Conservation (phyloP, 1,140 invertebrate species). For the Psilanteris sp. region DNA sequence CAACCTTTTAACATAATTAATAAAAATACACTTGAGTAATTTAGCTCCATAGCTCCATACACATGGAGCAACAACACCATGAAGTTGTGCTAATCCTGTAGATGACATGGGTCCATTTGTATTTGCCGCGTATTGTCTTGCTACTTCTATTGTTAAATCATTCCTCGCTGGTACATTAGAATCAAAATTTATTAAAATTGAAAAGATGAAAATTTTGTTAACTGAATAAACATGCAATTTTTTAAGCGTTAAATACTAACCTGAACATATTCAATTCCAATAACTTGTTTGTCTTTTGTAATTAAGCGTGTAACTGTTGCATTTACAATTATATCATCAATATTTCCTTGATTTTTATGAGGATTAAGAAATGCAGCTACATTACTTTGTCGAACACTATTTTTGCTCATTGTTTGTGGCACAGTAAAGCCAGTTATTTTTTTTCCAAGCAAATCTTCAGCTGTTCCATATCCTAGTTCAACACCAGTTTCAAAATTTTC, state of each 20-base stretch:
- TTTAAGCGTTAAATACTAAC: too few species aligned
- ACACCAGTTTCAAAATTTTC: conserved; percentile 83
- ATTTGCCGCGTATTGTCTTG: conserved; percentile 74
- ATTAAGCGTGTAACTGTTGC: conserved; percentile 82
- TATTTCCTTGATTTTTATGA: conserved; percentile 82
- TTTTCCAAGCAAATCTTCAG: conserved; percentile 82
- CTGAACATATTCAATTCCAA: conserved; percentile 62
- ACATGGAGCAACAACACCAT: conserved; percentile 82
- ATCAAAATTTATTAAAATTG: too few species aligned
- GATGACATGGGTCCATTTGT: conserved; percentile 88
- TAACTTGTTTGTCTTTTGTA: conserved; percentile 47
- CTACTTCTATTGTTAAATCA: conserved; percentile 18
- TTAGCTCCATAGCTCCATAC: too few species aligned
- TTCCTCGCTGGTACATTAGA: conserved; percentile 17
- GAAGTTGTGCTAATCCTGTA: conserved; percentile 84
- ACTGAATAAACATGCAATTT: too few species aligned
- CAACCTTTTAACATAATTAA: too few species aligned
- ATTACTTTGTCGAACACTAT: conserved; percentile 84
- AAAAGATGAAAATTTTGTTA: too few species aligned
- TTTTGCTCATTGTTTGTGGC: conserved; percentile 80
- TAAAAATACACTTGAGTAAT: too few species aligned
- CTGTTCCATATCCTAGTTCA: conserved; percentile 80
- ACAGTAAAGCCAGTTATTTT: conserved; percentile 77
- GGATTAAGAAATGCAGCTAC: conserved; percentile 84
- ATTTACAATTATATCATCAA: conserved; percentile 85